Evolutionary conservation across 2,797 vertebrate genomes (phyloP).

Genomic region (Argya squamiceps): DNA sequence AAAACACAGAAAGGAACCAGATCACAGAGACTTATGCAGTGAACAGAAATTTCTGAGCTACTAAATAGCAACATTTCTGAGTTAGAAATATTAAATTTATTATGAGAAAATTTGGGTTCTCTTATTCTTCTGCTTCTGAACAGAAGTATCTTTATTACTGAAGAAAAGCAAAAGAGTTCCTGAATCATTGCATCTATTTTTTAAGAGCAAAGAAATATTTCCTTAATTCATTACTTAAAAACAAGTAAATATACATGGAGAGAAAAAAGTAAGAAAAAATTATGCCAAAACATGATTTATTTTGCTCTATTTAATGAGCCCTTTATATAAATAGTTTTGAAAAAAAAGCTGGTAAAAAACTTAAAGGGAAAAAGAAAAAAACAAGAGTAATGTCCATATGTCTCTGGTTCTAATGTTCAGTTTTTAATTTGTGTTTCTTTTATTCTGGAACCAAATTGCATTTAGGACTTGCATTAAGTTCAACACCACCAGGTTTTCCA

Average conservation of each 20-base stretch:
- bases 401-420: neutral
- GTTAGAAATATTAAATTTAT: neutral
- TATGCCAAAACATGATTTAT: neutral
- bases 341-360: neutral
- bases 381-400: neutral
- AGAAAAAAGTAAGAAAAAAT: neutral
- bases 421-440: neutral
- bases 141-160: neutral
- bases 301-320: neutral
- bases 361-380: neutral
- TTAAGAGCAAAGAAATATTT: neutral
- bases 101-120: neutral
- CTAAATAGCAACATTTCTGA: neutral
- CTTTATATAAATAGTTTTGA: neutral
- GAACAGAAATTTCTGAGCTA: neutral
- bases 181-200: neutral
- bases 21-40: neutral
- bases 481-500: neutral
- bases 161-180: neutral
- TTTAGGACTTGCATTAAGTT: constrained; percentile 9
- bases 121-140: neutral
- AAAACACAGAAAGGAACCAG: neutral
- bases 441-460: neutral
- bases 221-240: neutral
- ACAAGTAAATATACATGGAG: neutral